These are phyloP conservation scores for Hoplostethus mediterraneus DNA, from an alignment of 2,797 vertebrate species.

Conservation along the genomic window DNA sequence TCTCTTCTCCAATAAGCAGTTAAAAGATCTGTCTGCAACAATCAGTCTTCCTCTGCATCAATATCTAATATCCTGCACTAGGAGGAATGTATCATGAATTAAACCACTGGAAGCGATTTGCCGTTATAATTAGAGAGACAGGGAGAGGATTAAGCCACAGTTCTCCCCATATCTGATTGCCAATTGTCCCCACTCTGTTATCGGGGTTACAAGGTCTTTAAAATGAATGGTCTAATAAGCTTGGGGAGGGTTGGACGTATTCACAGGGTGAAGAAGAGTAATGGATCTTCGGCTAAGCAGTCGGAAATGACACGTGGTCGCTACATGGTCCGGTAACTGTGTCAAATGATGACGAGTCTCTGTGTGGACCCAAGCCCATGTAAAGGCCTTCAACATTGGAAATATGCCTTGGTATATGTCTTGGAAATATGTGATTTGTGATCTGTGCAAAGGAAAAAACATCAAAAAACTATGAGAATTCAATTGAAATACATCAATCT, in stretches of 20 bases:
- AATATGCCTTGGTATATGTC: too few relatives aligned
- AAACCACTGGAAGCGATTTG: slow-evolving; percentile 49
- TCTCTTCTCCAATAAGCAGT: slow-evolving; percentile 27
- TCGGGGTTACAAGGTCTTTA: slow-evolving; percentile 40
- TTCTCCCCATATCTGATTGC: slow-evolving; percentile 56
- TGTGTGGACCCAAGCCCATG: neutral
- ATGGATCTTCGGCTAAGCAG: slow-evolving; percentile 8
- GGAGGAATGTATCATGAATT: slow-evolving; percentile 46
- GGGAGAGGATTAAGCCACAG: slow-evolving; percentile 50
- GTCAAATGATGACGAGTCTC: neutral
- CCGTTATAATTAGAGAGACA: slow-evolving; percentile 57
- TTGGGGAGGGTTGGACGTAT: slow-evolving; percentile 14
- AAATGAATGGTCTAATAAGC: slow-evolving; percentile 57
- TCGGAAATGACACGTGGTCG: neutral
- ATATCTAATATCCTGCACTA: slow-evolving; percentile 49
- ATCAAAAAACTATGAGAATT: too few relatives aligned
- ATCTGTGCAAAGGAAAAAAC: neutral
- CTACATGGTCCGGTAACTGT: neutral
- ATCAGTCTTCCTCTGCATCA: slow-evolving; percentile 50
- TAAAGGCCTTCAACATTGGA: too few relatives aligned
- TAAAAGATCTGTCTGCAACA: slow-evolving; percentile 32
- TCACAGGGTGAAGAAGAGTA: slow-evolving; percentile 7
- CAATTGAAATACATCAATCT: too few relatives aligned
- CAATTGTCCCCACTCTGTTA: slow-evolving; percentile 56
- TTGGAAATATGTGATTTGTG: neutral